Base-by-base conservation (phyloP, 2,797 vertebrate species). In the Botia kubotai region DNA sequence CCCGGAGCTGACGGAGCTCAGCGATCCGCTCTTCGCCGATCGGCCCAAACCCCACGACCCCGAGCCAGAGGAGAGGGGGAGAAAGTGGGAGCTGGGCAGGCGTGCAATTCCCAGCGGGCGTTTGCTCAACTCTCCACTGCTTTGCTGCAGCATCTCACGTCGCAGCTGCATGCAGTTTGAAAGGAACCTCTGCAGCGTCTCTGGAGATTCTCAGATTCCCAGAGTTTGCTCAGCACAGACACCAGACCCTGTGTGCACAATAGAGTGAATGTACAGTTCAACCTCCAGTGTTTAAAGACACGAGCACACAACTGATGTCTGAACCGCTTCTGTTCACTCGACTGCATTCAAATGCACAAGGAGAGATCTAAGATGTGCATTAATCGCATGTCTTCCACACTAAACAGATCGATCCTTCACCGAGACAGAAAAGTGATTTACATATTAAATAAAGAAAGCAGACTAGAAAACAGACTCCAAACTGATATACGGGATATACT, bases 81-180 rank as follows among this genome's bases (percentile, higher is more conserved):
- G 93, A 89, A 94, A 86, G 72, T 86, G 83, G 80, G 95, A 93
- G 89, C 93, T 92, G 80, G 96, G 95, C 74, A 96, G 89, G n/a
- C 94, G 85, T 75, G 95, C 88, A 87, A 96, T 93, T 68, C 95
- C 94, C 75, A 95, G 89, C 83, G 93, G 90, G 85, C 93, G 92
- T 87, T 95, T 97, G 91, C 93, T 91, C 79, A 93, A 93, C 17
- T 93, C 91, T 3, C 89, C 83, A 29, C 89, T 86, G 83, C 83
- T 90, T 87, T 94, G 94, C 72, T 93, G 93, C 84, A 97, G 94
- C 95, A 97, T 97, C 92, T 92, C 94, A 81, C 81, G 81, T 84
- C 70, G 93, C 94, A 91, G 90, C 92, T 86, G 93, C 89, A 72
- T 80, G 94, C 77, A 83, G 93, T 81, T 94, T 89, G 88, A 81